Conservation (phyloP, 2,113 vertebrate genomes). For the Anthoscopus minutus region DNA sequence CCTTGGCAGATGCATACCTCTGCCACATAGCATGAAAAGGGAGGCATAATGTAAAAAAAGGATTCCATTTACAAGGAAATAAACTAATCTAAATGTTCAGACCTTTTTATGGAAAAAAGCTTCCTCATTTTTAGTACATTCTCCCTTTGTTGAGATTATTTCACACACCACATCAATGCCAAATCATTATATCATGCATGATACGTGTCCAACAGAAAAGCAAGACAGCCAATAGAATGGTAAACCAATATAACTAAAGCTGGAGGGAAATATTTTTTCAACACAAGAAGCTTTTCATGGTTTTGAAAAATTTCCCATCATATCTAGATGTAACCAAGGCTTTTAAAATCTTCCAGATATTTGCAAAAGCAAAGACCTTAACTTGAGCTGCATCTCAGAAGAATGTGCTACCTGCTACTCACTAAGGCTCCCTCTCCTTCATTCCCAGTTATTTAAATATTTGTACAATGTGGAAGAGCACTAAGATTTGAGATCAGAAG, state of each 20-base stretch:
- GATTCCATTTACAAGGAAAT: not conserved
- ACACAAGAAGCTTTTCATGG: not conserved
- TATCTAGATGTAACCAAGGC: slow-evolving; percentile 8
- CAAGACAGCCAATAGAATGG: not conserved
- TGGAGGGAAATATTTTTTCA: slow-evolving; percentile 4
- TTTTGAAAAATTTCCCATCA: slow-evolving; percentile 9
- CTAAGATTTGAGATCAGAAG: not conserved
- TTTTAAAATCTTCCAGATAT: slow-evolving; percentile 33
- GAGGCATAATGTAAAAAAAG: not conserved
- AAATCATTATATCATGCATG: not conserved
- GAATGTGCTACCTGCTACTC: not conserved
- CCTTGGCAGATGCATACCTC: not conserved
- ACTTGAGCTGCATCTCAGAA: slow-evolving; percentile 11
- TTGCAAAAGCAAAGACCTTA: not conserved
- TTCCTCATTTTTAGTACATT: not conserved
- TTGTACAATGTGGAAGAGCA: not conserved
- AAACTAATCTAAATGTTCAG: not conserved
- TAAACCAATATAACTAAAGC: not conserved
- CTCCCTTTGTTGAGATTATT: not conserved
- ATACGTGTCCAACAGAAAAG: not conserved
- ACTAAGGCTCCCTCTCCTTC: not conserved
- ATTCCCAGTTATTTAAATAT: not conserved
- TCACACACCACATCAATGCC: not conserved
- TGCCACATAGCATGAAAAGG: not conserved
- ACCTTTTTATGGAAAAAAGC: not conserved